phyloP scores from a whole-genome alignment of 2,113 vertebrate genomes.

The Canis aureus region DNA sequence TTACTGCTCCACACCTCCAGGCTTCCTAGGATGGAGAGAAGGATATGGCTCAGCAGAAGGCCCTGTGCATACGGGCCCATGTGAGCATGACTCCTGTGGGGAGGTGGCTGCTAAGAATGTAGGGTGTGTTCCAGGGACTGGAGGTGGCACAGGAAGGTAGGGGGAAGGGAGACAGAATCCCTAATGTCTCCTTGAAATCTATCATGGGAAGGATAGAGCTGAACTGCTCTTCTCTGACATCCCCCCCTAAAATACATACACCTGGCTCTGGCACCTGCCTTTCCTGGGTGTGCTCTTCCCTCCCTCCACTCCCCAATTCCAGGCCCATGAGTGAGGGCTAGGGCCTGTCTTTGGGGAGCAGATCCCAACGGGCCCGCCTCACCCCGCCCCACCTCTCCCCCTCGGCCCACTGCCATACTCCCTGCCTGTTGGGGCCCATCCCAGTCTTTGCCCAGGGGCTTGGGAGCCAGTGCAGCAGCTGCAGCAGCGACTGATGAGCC shows the following conservation, averaged over 20 bases:
- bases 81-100: background rate
- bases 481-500: conserved; percentile 81
- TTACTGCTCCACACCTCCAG: background rate
- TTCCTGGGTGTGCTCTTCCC: conserved; percentile 75
- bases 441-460: conserved; percentile 80
- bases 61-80: background rate
- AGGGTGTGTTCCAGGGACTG: background rate
- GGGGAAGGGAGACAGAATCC: background rate
- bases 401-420: conserved; percentile 78
- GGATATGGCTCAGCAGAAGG: conserved; percentile 41
- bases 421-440: conserved; percentile 82
- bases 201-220: background rate
- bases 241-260: background rate
- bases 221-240: background rate
- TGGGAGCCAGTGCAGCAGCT: conserved; percentile 82
- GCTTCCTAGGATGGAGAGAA: conserved; percentile 33
- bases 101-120: conserved; percentile 53
- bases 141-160: background rate
- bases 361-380: conserved; percentile 73
- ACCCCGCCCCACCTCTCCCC: conserved; percentile 74
- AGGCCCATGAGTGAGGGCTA: conserved; percentile 80
- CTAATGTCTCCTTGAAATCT: background rate
- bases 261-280: conserved; percentile 59
- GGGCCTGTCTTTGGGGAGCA: conserved; percentile 77
- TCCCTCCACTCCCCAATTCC: conserved; percentile 82